Evolutionary conservation across 2,797 vertebrate genomes (phyloP).

Genomic region (Anguilla pacifica): DNA sequence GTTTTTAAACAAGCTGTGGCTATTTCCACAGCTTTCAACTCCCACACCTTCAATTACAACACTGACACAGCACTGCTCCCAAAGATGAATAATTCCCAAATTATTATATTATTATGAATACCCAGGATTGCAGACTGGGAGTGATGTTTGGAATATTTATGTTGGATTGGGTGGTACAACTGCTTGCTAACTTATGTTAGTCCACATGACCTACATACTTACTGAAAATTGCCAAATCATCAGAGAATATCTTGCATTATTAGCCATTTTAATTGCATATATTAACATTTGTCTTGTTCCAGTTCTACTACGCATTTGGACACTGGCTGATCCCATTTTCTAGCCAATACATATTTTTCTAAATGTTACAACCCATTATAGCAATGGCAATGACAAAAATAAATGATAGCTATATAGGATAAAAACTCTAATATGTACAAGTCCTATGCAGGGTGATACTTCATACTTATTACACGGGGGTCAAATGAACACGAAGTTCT

Average conservation of each 20-base stretch:
- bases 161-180: background rate
- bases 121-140: background rate
- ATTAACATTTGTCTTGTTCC: background rate
- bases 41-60: background rate
- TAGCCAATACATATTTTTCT: background rate
- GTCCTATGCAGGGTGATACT: background rate
- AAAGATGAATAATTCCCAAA: background rate
- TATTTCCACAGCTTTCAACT: background rate
- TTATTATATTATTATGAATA: background rate
- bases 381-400: background rate
- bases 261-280: background rate
- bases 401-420: background rate
- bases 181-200: background rate
- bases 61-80: background rate
- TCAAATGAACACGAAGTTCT: background rate
- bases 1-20: slow-evolving; percentile 7
- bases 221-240: background rate
- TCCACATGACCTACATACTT: background rate
- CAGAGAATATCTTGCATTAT: background rate
- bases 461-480: background rate
- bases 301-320: background rate
- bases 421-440: background rate
- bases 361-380: background rate
- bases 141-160: background rate
- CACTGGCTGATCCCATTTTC: background rate